Percentiles rank a stretch among this genome's conserved stretches.
Evolutionary conservation across 2,888 invertebrate species (phyloP).

Genomic region (Rhagonycha lutea): DNA sequence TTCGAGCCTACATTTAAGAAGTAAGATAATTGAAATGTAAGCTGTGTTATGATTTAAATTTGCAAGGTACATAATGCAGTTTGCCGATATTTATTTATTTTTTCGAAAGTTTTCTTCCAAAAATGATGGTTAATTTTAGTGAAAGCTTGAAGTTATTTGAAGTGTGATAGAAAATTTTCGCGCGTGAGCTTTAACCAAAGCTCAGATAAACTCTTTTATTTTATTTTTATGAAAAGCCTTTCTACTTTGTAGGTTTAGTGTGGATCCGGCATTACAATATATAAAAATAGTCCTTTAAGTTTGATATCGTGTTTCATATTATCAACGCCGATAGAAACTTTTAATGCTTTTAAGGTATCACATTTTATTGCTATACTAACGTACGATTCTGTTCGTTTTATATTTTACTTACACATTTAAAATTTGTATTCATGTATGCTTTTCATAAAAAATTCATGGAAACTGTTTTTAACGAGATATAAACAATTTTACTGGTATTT

Average conservation of each 20-base stretch:
- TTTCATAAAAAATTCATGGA: not conserved
- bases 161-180: not conserved
- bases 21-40: not conserved
- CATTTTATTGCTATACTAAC: not conserved
- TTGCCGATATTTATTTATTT: not conserved
- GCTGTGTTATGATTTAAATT: not conserved
- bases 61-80: not conserved
- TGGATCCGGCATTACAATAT: not conserved
- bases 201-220: not conserved
- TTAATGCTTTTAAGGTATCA: slow-evolving; percentile 3
- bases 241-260: not conserved
- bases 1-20: not conserved
- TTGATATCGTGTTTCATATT: slow-evolving; percentile 1
- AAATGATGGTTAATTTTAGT: not conserved
- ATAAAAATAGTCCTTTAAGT: not conserved
- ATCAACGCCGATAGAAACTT: not conserved
- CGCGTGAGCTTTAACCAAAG: not conserved
- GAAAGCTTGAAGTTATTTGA: not conserved
- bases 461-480: not conserved
- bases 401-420: not conserved
- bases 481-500: not conserved
- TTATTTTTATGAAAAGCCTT: not conserved
- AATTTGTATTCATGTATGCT: not conserved
- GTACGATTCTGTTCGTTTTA: not conserved
- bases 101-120: not conserved